These are phyloP conservation scores for Falco berigora DNA, from an alignment of 2,797 vertebrate species.

Conservation along the genomic window DNA sequence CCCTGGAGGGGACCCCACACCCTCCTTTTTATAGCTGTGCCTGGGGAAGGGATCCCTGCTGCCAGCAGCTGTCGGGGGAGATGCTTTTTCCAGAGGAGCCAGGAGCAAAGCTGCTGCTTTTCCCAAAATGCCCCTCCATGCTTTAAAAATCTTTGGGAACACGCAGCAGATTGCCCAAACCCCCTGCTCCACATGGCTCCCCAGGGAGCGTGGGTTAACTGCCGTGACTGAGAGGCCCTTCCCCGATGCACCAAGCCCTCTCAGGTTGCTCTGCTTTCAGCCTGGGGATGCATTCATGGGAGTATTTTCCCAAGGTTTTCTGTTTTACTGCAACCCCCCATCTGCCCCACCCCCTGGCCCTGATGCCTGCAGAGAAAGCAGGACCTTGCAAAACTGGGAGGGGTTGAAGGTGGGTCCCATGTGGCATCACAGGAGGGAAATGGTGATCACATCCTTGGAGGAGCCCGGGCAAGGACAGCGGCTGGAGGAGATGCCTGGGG, in stretches of 20 bases:
- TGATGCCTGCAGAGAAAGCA: fast-evolving
- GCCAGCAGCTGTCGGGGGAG: background rate
- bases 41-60: background rate
- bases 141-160: background rate
- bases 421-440: background rate
- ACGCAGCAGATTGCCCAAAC: background rate
- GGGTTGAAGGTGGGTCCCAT: background rate
- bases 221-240: background rate
- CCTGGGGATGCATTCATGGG: fast-evolving
- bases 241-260: background rate
- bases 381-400: background rate
- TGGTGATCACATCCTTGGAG: background rate
- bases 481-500: background rate
- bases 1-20: background rate
- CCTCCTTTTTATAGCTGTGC: background rate
- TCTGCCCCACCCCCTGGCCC: too few species aligned
- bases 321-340: background rate
- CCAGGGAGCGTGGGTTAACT: background rate
- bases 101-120: background rate
- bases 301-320: background rate
- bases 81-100: background rate
- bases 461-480: background rate
- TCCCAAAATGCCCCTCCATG: background rate
- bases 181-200: background rate
- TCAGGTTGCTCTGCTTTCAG: background rate